Conservation (phyloP, 1,140 invertebrate genomes). For the Lycorma delicatula region DNA sequence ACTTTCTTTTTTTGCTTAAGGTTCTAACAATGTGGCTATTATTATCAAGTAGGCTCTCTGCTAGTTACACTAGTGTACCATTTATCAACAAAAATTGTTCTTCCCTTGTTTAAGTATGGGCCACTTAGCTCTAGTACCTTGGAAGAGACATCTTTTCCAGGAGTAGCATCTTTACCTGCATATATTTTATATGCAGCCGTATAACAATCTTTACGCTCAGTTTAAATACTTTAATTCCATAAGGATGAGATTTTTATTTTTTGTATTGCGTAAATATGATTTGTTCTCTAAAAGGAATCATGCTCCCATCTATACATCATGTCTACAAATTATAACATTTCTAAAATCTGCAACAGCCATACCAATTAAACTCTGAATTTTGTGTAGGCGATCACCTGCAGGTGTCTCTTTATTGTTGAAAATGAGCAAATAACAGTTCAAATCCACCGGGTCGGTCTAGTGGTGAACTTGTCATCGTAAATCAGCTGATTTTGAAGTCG, state of each 20-base stretch:
- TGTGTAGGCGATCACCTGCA: conserved; percentile 21
- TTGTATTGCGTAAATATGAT: conserved; percentile 31
- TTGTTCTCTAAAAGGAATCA: conserved; percentile 33
- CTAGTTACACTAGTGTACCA: conserved; percentile 39
- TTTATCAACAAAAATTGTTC: conserved; percentile 29
- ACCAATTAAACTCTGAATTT: conserved; percentile 24
- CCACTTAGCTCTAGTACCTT: conserved; percentile 24
- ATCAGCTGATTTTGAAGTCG: no score
- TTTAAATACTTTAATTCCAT: conserved; percentile 36
- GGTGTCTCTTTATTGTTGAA: conserved; percentile 25
- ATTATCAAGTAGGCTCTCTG: conserved; percentile 17
- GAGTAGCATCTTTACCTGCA: conserved; percentile 26
- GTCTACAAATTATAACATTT: conserved; percentile 21
- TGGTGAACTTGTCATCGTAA: no score
- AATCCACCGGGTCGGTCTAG: no score
- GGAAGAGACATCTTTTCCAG: conserved; percentile 18
- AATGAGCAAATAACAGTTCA: conserved; percentile 21
- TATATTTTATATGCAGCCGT: conserved; percentile 34
- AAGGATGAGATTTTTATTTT: conserved; percentile 32
- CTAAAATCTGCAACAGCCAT: conserved; percentile 23
- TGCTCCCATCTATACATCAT: conserved; percentile 33
- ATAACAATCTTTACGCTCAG: conserved; percentile 30
- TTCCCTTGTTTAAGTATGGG: conserved; percentile 28
- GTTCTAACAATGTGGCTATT: conserved; percentile 13
- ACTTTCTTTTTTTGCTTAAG: conserved; percentile 11